phyloP scores from a whole-genome alignment of 2,113 vertebrate species.

The Malurus elegans region DNA sequence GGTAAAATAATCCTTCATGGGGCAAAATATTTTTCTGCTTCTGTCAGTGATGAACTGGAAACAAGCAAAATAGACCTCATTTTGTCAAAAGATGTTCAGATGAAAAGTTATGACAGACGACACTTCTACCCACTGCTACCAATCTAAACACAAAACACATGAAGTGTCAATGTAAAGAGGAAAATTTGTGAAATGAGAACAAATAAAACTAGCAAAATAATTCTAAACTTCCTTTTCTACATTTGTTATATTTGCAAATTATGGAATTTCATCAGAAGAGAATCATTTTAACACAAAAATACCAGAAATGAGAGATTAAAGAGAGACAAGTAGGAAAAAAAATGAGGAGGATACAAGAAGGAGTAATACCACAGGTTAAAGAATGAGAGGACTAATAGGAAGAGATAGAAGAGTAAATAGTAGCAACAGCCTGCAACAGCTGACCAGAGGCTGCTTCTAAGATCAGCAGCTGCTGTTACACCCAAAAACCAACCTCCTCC shows the following conservation, averaged over 20 bases:
- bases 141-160: neutral
- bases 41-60: neutral
- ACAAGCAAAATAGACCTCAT: neutral
- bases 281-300: neutral
- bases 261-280: neutral
- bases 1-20: neutral
- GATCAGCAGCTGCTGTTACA: neutral
- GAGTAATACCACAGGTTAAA: neutral
- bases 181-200: neutral
- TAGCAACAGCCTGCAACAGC: neutral
- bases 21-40: neutral
- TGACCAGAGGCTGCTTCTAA: neutral
- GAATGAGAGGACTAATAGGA: neutral
- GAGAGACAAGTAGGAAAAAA: neutral
- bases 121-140: neutral
- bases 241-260: neutral
- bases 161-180: neutral
- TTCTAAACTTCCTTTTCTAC: neutral
- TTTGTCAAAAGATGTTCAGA: neutral
- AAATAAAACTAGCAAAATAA: neutral
- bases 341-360: neutral
- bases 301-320: neutral
- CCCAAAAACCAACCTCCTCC: neutral
- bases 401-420: neutral
- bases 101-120: neutral